These are phyloP conservation scores for Macaria liturata DNA, from an alignment of 2,888 invertebrate species.

Conservation along the genomic window DNA sequence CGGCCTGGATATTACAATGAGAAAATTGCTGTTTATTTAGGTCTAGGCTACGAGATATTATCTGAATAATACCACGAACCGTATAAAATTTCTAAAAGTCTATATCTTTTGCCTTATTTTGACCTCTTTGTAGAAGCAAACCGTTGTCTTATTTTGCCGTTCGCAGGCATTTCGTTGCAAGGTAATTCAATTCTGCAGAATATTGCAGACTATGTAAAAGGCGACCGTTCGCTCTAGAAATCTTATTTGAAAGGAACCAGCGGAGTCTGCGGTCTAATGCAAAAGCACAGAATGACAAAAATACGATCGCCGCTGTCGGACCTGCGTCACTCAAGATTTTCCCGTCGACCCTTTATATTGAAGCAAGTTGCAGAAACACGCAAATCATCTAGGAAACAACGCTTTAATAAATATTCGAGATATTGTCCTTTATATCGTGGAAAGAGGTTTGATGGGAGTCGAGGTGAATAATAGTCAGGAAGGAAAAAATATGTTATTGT, in stretches of 20 bases:
- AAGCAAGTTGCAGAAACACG: conserved; percentile 55
- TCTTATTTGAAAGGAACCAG: conserved; percentile 18
- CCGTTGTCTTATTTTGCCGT: too few species aligned
- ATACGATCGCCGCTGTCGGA: conserved; percentile 63
- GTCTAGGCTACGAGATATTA: not conserved
- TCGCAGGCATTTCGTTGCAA: not conserved
- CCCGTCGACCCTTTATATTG: conserved; percentile 50
- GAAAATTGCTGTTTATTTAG: conserved; percentile 15
- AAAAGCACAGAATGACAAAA: conserved; percentile 59
- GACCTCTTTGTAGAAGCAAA: too few species aligned
- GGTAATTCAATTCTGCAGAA: conserved; percentile 8
- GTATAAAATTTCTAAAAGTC: too few species aligned
- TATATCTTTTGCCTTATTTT: too few species aligned
- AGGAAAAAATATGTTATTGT: not conserved
- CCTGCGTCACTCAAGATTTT: conserved; percentile 64
- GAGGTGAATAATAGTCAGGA: not conserved
- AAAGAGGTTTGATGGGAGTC: conserved; percentile 6
- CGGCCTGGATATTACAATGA: conserved; percentile 8
- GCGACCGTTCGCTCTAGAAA: conserved; percentile 17
- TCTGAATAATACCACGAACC: too few species aligned
- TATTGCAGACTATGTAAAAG: conserved; percentile 15
- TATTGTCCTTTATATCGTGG: conserved; percentile 35
- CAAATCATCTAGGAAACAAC: conserved; percentile 48
- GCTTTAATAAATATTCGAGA: conserved; percentile 40
- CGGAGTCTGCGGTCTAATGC: conserved; percentile 46